Percentiles rank a stretch among this genome's conserved stretches.
These are phyloP conservation scores for Turritopsis dohrnii DNA, from an alignment of 30 jellyfish, hydroid and myxozoan species.

Conservation along the genomic window DNA sequence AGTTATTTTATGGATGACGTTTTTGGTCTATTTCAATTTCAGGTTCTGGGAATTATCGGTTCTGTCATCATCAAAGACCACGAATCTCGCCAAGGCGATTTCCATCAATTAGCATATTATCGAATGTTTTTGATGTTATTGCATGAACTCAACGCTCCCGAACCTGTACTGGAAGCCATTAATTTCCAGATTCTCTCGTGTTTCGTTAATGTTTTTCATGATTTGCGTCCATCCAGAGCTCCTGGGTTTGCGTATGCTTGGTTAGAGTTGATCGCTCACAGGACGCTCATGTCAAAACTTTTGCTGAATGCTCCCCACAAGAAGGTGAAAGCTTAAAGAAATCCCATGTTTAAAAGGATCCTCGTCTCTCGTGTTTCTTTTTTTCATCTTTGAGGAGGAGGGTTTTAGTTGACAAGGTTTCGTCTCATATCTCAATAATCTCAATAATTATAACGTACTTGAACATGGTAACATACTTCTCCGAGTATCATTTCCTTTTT, in stretches of 20 bases:
- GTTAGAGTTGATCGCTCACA: conserved; percentile 92
- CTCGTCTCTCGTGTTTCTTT: no score
- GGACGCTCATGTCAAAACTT: conserved; percentile 81
- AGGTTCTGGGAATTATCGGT: conserved; percentile 90
- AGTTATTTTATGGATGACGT: no score
- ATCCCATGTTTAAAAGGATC: no score
- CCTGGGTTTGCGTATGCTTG: conserved; percentile 95
- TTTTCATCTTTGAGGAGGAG: background rate
- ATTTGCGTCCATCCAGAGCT: conserved; percentile 84
- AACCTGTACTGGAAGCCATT: conserved; percentile 91
- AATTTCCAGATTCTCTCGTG: conserved; percentile 80
- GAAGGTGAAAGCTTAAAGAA: conserved; percentile 45
- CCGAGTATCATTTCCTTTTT: no score
- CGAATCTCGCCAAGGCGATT: conserved; percentile 67
- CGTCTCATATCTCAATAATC: no score
- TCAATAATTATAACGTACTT: no score
- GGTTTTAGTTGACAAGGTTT: background rate
- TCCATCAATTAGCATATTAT: conserved; percentile 89
- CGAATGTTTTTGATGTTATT: conserved; percentile 82
- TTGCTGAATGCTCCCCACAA: conserved; percentile 89
- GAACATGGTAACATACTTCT: no score
- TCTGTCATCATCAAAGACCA: conserved; percentile 81
- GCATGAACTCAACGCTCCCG: conserved; percentile 91
- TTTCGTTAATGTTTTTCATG: conserved; percentile 79
- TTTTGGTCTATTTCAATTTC: no score